Evolutionary conservation across 2,888 invertebrate genomes (phyloP), one percentile per base, ranked within the genome.

Genomic region (Priocnemis perturbator): DNA sequence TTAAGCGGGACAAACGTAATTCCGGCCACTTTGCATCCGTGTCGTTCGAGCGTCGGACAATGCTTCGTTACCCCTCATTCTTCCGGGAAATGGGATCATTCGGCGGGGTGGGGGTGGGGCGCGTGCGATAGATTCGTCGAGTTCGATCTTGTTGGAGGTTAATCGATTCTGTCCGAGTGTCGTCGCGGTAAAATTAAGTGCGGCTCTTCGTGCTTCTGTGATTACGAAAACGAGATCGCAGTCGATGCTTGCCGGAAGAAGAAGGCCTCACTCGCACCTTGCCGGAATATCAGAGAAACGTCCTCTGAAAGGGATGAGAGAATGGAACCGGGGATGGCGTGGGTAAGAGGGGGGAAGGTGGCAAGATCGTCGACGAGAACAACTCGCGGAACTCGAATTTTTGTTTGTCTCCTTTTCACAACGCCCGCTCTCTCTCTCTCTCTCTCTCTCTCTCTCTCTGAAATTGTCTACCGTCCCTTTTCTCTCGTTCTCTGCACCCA

Each of bases 301-400:
- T 47, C n/a, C n/a, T 17, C n/a, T 20, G 48, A 37, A 47, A 26
- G 57, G 65, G 26, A 47, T 20, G 37, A 62, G 15, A 50, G 52
- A 52, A 53, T n/a, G 45, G 19, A 17, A 50, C 50, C 37, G 37
- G 19, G 50, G 50, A n/a, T n/a, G 57, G 20, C 1, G 48, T 0
- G 37, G 14, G 30, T 58, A 55, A 55, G 65, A 47, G 64, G 53
- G 71, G 76, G 59, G 61, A n/a, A 47, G 64, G 17, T 70, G 61
- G 70, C 60, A 59, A 69, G 62, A 67, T 70, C 67, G 67, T 67
- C 69, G 74, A 64, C 74, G 74, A 68, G 62, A 72, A 69, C 73
- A 70, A 60, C 59, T 47, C 59, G 21, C 20, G 47, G 61, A 52
- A 76, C 73, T 72, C 78, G 81, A 76, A 79, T 79, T 78, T 83